Base-by-base conservation (phyloP, 1,140 invertebrate genomes). In the Nylanderia fulva region DNA sequence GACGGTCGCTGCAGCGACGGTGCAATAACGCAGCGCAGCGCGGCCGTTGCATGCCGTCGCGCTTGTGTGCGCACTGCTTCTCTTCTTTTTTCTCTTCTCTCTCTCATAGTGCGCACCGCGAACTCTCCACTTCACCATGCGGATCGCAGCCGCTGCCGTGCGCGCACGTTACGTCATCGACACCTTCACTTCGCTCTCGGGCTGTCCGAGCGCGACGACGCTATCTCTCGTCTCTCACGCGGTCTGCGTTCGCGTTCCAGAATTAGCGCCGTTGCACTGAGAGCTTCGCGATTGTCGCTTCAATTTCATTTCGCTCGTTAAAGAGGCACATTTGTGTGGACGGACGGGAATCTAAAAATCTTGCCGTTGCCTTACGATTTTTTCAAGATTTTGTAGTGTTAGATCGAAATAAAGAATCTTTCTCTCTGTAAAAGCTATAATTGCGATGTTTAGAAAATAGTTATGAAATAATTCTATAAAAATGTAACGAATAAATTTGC, bases 1-100 rank as follows among this genome's bases (percentile, higher is more conserved):
- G 88, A 89, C 88, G 88, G 88, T 90, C 88, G 80, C 85, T 86
- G 71, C 29, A 64, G 84, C 68, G 84, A 89, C 77, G 80, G 88
- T 85, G 86, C 87, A 85, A 68, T 80, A 52, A 24, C 64, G 58
- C 75, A 76, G 63, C 69, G 84, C 83, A 85, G 60, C 58, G 48
- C 24, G 6, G 24, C 11, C 58, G 58, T 88, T 88, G 86, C 86
- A 48, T 24, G 74, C 48, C 86, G 87, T 61, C 82, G 83, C 86
- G 86, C 86, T 69, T 85, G 87, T 87, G 88, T 85, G 79, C 60
- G 60, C 48, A 21, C 42, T 60, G 42, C 56, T 68, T 48, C 29
- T 60, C 42, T 15, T 24, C 2, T 27, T 56, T 36, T 9, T 8
- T 36, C 5, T 8, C 36, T 56, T 24, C 58, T 36, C 27, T 24